Base-by-base conservation (phyloP, 2,888 invertebrate genomes). In the Oxycera nigricornis region DNA sequence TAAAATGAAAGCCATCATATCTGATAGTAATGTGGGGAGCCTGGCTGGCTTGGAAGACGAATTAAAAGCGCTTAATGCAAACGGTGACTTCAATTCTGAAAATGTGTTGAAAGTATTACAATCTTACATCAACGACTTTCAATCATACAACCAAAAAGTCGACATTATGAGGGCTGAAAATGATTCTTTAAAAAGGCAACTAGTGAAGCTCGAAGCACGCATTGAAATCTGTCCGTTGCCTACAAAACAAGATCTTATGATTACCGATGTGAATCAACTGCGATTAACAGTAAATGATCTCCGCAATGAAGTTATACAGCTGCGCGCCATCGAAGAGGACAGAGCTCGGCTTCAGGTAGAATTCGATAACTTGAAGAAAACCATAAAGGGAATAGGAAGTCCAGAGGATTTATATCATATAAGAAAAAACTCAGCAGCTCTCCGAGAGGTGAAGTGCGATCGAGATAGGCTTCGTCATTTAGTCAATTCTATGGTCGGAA, bases 111-210 rank as follows among this genome's bases (percentile, higher is more conserved):
- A 41, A 26, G 7, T 73, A 9, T 24, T 75, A 11, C 35, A 55
- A 26, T 55, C n/a, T n/a, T 52, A 73, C 17, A 31, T 75, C 30
- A 62, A 61, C 9, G 70, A 70, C 17, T 52, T 46, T 17, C 61
- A 62, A 31, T n/a, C 24, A 11, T 20, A 41, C 7, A 22, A n/a
- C 2, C 61, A 24, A 9, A 46, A 62, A 26, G 22, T 26, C 57
- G 81, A 82, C 28, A 77, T 81, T n/a, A 67, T 81, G 2, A 79
- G 81, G 62, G 81, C 82, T 7, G 81, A 83, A 75, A 83, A 82
- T 78, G 78, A 74, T 7, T 73, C 46, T 1, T 50, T 73, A 22
- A 67, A 30, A 17, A 4, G 22, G 14, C 62, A 57, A 30, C 14
- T 73, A 2, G 57, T 52, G 4, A 55, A 67, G 26, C 62, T 73